Conservation (phyloP, 2,113 vertebrate species). For the Lynx canadensis region DNA sequence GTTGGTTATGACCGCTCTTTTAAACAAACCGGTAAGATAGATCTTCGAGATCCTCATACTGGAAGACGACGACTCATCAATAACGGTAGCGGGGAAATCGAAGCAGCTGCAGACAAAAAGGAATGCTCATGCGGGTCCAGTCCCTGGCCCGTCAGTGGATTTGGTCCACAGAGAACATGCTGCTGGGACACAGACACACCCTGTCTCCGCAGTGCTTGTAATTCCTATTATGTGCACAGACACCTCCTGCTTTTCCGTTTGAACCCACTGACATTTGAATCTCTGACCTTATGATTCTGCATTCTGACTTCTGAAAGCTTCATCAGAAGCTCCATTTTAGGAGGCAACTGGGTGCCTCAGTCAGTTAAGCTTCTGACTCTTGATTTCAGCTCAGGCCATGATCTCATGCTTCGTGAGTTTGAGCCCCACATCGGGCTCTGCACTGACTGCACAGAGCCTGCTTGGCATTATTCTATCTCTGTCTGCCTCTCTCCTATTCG, state of each 20-base stretch:
- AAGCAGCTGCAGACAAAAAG: neutral
- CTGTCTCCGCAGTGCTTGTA: fast-evolving
- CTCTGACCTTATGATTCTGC: neutral
- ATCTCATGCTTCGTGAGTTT: too few relatives aligned
- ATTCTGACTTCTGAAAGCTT: neutral
- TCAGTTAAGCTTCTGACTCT: too few relatives aligned
- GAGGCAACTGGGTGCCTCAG: too few relatives aligned
- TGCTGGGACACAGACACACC: neutral
- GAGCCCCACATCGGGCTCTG: too few relatives aligned
- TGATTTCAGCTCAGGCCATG: too few relatives aligned
- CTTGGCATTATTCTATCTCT: too few relatives aligned
- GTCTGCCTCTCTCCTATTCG: too few relatives aligned
- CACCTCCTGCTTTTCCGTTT: neutral
- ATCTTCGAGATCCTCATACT: neutral
- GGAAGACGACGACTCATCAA: neutral
- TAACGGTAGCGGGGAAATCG: neutral
- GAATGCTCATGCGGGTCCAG: fast-evolving
- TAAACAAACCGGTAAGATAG: neutral
- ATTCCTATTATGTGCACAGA: neutral
- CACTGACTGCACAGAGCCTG: too few relatives aligned
- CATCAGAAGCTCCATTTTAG: too few relatives aligned
- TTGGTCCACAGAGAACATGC: neutral
- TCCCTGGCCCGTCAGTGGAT: neutral
- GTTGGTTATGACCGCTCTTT: neutral
- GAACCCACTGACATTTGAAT: neutral